Conservation (phyloP, 2,797 vertebrate genomes). For the Phalanger gymnotis region DNA sequence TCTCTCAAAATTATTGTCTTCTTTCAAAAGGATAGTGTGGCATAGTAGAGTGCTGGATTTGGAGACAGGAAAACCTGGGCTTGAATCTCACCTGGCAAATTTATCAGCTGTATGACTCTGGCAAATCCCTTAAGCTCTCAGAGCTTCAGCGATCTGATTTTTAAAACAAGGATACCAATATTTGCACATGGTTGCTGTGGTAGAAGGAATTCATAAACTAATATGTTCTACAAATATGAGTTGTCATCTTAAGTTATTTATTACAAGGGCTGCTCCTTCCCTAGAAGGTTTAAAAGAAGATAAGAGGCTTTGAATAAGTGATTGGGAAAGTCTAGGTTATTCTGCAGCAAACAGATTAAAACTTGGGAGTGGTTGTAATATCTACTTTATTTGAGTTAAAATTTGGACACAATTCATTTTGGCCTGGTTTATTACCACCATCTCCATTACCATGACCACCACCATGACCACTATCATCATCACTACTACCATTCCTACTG, state of each 20-base stretch:
- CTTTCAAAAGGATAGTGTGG: no score
- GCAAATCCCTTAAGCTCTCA: constrained; percentile 21
- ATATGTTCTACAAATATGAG: neutral
- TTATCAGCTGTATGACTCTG: constrained; percentile 29
- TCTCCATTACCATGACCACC: neutral
- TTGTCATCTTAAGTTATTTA: neutral
- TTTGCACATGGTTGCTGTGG: neutral
- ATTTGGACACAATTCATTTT: constrained; percentile 51
- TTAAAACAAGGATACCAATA: neutral
- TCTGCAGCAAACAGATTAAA: constrained; percentile 20
- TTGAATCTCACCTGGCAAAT: neutral
- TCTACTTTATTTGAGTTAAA: constrained; percentile 51
- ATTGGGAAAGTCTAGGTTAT: constrained; percentile 24
- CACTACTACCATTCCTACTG: neutral
- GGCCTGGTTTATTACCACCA: neutral
- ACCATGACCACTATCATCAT: neutral
- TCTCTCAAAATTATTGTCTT: no score
- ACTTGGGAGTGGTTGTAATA: constrained; percentile 48
- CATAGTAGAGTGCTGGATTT: neutral
- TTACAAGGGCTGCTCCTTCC: neutral
- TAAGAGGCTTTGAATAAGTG: constrained; percentile 38
- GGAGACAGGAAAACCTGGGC: neutral
- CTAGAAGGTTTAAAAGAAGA: constrained; percentile 38
- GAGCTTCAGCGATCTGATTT: neutral
- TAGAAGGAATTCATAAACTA: neutral